These are phyloP conservation scores for Hylaeus volcanicus DNA, from an alignment of 1,140 invertebrate species.

Conservation along the genomic window DNA sequence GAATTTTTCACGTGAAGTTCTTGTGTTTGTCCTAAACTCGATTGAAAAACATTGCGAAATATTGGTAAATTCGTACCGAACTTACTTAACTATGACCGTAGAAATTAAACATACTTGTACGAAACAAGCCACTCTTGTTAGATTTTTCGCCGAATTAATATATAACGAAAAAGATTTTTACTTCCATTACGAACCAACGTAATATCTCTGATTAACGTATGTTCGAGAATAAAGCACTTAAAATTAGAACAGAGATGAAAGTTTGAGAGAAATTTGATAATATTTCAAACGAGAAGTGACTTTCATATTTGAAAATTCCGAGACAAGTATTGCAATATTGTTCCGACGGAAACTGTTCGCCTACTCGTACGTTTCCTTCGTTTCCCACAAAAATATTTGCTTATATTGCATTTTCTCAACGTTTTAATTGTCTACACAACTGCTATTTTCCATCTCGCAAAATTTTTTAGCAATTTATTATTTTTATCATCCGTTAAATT, in stretches of 20 bases:
- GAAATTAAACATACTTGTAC: constrained; percentile 10
- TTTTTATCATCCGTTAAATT: background rate
- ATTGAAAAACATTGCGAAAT: background rate
- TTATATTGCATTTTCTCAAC: background rate
- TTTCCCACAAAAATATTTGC: background rate
- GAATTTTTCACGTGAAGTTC: background rate
- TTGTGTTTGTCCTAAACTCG: background rate
- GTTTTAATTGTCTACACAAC: background rate
- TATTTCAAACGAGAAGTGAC: background rate
- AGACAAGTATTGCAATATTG: background rate
- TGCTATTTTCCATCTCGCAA: background rate
- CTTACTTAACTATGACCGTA: background rate
- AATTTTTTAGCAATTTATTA: too few species aligned
- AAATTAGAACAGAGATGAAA: background rate
- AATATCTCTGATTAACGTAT: background rate
- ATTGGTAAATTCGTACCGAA: background rate
- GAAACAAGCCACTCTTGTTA: constrained; percentile 17
- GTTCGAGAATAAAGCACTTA: background rate
- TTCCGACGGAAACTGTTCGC: background rate
- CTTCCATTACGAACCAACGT: background rate
- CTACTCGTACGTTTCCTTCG: background rate
- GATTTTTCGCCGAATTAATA: constrained; percentile 17
- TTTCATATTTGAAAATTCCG: background rate
- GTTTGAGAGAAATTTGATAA: background rate
- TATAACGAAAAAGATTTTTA: background rate